Evolutionary conservation across 2,113 vertebrate species (phyloP).

Genomic region (Chionomys nivalis): DNA sequence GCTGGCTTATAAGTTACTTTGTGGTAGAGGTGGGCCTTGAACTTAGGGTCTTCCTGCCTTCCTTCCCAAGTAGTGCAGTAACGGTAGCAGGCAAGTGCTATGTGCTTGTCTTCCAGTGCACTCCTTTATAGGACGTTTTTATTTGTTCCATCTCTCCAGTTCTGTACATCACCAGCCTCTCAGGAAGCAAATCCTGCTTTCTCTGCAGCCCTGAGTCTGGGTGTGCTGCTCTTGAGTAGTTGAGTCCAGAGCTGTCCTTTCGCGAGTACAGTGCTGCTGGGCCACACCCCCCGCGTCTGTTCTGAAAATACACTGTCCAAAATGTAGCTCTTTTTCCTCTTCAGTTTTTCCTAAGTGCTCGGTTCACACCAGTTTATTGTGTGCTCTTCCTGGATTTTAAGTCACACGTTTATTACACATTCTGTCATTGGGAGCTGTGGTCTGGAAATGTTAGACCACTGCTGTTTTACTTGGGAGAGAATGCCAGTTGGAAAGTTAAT

Average conservation of each 20-base stretch:
- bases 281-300: not conserved
- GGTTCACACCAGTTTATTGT: not conserved
- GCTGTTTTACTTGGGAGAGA: not conserved
- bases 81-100: not conserved
- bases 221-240: not conserved
- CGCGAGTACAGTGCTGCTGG: not conserved
- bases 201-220: not conserved
- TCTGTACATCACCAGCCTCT: not conserved
- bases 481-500: not conserved
- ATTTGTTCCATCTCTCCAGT: not conserved
- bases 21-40: not conserved
- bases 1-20: not conserved
- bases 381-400: not conserved
- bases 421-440: not conserved
- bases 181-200: not conserved
- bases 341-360: not conserved
- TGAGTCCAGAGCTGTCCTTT: not conserved
- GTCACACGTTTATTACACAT: not conserved
- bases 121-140: not conserved
- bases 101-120: not conserved
- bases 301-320: not conserved
- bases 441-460: not conserved
- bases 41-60: not conserved
- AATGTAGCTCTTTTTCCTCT: not conserved
- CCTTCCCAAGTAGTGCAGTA: not conserved